Base-by-base conservation (phyloP, 2,113 vertebrate species). In the Catharus fuscescens region DNA sequence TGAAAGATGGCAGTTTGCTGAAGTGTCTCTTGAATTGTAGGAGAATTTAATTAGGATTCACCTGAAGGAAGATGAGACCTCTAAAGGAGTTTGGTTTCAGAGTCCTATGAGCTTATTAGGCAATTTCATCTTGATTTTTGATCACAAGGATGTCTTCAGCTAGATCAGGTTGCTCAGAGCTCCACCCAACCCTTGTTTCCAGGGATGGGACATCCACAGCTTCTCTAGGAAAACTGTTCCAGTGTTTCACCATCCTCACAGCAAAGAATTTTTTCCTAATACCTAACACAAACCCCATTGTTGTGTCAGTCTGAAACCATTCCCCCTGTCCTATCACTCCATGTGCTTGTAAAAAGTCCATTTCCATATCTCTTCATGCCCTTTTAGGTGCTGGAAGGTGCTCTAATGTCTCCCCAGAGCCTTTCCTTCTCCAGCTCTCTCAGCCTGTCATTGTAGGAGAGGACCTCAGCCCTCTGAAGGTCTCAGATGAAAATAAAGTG, bases 341-440 rank as follows among this genome's bases (percentile, higher is more conserved):
- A 18, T 14, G 3, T 4, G 8, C 18, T 61, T 4, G 26, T n/a
- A 40, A n/a, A 47, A 32, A 28, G 32, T 45, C 9, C 34, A 6
- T 40, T 21, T 17, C 9, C 5, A 5, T 32, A 10, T 61, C 32
- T 57, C 16, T 50, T 31, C 8, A 14, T 28, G 24, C 7, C 4
- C 3, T 47, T 34, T 23, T 29, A 52, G 15, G 13, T 50, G 25
- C 3, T 92, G 29, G 18, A 73, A 74, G 26, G 5, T 24, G 4
- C 6, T 32, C 5, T 47, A 40, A 34, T 0, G 1, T 70, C 21
- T 36, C 16, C 9, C 14, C 0, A 2, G 25, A 3, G 8, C 26
- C 14, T 57, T 56, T 8, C 31, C 10, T 80, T 87, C 38, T 66
- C 14, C 19, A n/a, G 25, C 4, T 72, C 21, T 47, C n/a, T 69